These are phyloP conservation scores for Calliphora vomitoria DNA, from an alignment of 2,888 invertebrate species.

Conservation along the genomic window DNA sequence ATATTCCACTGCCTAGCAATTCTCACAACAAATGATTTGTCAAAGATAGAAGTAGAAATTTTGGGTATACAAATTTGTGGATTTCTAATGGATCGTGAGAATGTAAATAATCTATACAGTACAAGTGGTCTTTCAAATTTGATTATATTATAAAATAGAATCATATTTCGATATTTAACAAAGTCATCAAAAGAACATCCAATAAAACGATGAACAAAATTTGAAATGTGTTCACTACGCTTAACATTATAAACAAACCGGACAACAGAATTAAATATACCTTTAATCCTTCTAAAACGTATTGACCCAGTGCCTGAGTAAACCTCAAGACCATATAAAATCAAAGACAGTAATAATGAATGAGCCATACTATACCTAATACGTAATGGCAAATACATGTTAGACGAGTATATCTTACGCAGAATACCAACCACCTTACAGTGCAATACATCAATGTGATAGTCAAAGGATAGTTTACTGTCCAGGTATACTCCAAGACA, in stretches of 20 bases:
- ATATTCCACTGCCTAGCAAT: background rate
- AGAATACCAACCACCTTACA: no score
- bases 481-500: no score
- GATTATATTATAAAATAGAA: background rate
- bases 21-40: background rate
- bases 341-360: background rate
- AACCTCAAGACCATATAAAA: background rate
- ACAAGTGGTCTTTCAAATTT: background rate
- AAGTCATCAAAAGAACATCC: background rate
- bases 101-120: no score
- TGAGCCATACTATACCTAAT: background rate
- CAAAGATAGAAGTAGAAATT: background rate
- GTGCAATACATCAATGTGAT: no score
- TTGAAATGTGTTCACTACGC: background rate
- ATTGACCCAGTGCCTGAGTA: background rate
- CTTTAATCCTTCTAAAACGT: background rate
- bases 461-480: no score
- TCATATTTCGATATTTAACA: background rate
- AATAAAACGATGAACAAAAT: background rate
- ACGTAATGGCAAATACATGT: background rate
- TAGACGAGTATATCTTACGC: background rate
- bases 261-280: background rate
- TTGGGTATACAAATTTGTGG: background rate
- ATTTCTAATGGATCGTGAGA: background rate
- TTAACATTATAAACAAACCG: background rate